Base-by-base conservation (phyloP, 2,888 invertebrate genomes). In the Hirtodrosophila trivittata region DNA sequence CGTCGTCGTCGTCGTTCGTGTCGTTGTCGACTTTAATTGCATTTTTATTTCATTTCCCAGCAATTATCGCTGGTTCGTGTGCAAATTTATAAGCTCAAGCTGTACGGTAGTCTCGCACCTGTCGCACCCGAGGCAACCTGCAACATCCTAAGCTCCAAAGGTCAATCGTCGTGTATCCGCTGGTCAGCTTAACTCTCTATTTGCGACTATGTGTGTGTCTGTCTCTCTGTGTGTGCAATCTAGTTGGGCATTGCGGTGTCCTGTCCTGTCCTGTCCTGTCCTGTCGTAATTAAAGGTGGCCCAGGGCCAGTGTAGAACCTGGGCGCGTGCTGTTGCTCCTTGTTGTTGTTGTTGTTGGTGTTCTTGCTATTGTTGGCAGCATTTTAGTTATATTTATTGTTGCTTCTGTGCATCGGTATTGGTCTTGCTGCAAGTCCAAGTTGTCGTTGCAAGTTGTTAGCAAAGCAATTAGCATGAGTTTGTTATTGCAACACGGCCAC, bases 41-140 rank as follows among this genome's bases (percentile, higher is more conserved):
- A 87, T 87, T 87, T 87, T 83, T 81, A 87, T 87, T 87, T 87
- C 77, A 87, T 87, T 87, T 87, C 71, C 74, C 74, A 85, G 87
- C 87, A 87, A 87, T 87, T 87, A 87, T 85, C 73, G 77, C 76
- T 68, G 66, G 77, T 86, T 75, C 75, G 67, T 77, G 83, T 68
- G 77, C 75, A 75, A 80, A 70, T 78, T 73, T 74, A 72, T 83
- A 76, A 80, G 69, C 66, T 66, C 63, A 50, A 41, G 63, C 43
- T 52, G 55, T n/a, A 35, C 16, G 38, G 18, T 55, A 52, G 28
- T 35, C 26, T 30, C 33, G 47, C 54, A 54, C 35, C 56, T 43
- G 55, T 47, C 62, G 59, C 39, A 46, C 43, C 41, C 54, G 58
- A 33, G 43, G 55, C 78, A 68, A 65, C 54, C 69, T 55, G 67